A percentile compares a stretch with the other conserved stretches of the same genome.
phyloP scores from a whole-genome alignment of 2,888 invertebrate species.

The Caenorhabditis afra region DNA sequence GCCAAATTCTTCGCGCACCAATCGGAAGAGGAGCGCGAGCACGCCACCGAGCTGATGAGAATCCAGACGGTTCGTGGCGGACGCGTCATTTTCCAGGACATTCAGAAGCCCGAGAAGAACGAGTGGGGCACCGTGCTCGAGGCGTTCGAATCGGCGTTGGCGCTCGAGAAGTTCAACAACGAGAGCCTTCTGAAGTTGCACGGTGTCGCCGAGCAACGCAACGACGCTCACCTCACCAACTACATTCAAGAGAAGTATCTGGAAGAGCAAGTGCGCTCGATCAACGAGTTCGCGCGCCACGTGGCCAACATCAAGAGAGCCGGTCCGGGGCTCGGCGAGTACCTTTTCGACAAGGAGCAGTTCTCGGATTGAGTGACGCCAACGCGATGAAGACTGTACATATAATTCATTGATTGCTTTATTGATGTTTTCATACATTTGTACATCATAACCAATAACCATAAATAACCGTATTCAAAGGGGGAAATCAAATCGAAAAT shows the following conservation, averaged over 20 bases:
- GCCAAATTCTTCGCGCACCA: conserved; percentile 82
- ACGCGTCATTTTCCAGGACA: conserved; percentile 85
- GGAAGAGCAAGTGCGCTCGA: conserved; percentile 82
- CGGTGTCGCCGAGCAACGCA: conserved; percentile 84
- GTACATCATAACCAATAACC: too few species aligned
- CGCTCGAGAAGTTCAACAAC: conserved; percentile 88
- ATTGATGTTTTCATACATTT: too few species aligned
- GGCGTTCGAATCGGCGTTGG: conserved; percentile 87
- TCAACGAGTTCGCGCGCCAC: conserved; percentile 86
- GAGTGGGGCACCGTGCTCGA: conserved; percentile 86
- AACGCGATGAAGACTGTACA: not conserved
- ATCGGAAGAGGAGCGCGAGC: conserved; percentile 89
- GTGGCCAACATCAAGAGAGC: conserved; percentile 86
- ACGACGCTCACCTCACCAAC: conserved; percentile 84
- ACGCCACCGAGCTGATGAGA: conserved; percentile 83
- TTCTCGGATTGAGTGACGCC: conserved; percentile 63
- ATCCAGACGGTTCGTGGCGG: conserved; percentile 88
- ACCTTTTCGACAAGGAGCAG: conserved; percentile 83
- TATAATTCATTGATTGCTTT: too few species aligned
- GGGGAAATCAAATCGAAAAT: too few species aligned
- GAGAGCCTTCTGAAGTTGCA: conserved; percentile 86
- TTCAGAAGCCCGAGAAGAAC: conserved; percentile 84
- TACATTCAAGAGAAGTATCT: conserved; percentile 70
- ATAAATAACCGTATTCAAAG: too few species aligned
- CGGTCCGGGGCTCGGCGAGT: conserved; percentile 84